Percentiles rank a stretch among this genome's conserved stretches.
phyloP scores from a whole-genome alignment of 2,797 vertebrate species.

The Leucoraja ocellata region DNA sequence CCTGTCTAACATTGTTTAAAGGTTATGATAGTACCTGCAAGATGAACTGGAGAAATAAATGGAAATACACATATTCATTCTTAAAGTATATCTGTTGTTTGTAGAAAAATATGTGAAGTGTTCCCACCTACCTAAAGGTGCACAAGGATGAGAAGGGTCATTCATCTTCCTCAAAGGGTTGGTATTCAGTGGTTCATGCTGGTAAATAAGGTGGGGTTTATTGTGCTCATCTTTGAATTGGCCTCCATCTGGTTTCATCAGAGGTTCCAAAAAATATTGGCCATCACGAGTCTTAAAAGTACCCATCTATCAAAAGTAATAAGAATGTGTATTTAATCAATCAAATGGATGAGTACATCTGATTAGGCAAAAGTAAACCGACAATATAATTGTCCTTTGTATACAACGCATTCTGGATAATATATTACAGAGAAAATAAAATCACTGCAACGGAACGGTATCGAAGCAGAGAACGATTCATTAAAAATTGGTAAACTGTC shows the following conservation, averaged over 20 bases:
- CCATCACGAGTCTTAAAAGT: slow-evolving; percentile 80
- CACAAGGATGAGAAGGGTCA: slow-evolving; percentile 58
- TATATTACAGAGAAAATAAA: neutral
- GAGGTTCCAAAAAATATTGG: slow-evolving; percentile 89
- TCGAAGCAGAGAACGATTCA: neutral
- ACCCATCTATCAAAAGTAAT: slow-evolving; percentile 68
- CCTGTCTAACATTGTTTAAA: too few species aligned
- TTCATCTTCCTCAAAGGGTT: slow-evolving; percentile 43
- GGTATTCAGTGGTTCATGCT: slow-evolving; percentile 61
- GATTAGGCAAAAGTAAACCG: neutral
- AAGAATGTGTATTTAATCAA: slow-evolving; percentile 21
- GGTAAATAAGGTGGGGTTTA: slow-evolving; percentile 91
- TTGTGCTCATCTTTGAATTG: slow-evolving; percentile 80
- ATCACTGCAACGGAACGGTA: neutral
- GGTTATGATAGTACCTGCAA: too few species aligned
- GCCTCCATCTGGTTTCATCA: slow-evolving; percentile 67
- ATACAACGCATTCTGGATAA: neutral
- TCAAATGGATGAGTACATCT: neutral
- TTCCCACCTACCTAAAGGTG: slow-evolving; percentile 72
- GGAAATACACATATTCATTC: neutral
- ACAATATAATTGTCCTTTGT: neutral
- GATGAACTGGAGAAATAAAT: neutral
- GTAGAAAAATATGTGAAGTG: neutral
- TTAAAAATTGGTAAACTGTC: neutral
- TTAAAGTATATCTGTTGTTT: neutral